These are phyloP conservation scores for Plebejus melissa DNA, from an alignment of 2,888 invertebrate genomes.

Conservation along the genomic window DNA sequence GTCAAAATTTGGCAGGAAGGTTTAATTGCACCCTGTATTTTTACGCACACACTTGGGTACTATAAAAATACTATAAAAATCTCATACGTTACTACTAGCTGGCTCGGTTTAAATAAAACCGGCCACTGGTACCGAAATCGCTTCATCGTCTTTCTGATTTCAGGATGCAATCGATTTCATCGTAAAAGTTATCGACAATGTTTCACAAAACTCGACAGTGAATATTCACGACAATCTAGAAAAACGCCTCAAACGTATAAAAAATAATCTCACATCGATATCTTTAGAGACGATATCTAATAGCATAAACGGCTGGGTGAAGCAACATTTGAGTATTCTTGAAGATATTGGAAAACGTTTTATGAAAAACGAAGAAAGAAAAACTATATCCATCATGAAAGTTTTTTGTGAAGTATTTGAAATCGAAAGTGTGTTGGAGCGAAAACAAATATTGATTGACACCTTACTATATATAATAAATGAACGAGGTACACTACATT, in stretches of 20 bases:
- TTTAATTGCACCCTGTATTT: too few relatives aligned
- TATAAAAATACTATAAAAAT: too few relatives aligned
- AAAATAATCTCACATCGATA: neutral
- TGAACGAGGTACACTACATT: constrained; percentile 29
- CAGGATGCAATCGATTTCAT: constrained; percentile 23
- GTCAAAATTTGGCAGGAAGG: too few relatives aligned
- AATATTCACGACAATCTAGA: constrained; percentile 35
- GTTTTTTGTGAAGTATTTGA: constrained; percentile 26
- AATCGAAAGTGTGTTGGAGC: constrained; percentile 30
- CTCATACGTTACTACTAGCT: too few relatives aligned
- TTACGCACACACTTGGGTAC: too few relatives aligned
- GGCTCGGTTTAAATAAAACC: too few relatives aligned
- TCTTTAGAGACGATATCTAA: neutral
- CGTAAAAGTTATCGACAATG: neutral
- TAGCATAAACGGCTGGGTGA: constrained; percentile 27
- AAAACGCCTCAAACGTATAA: constrained; percentile 36
- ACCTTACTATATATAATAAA: constrained; percentile 22
- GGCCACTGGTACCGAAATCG: too few relatives aligned
- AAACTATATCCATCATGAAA: constrained; percentile 41
- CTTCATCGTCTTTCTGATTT: neutral
- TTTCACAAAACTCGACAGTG: constrained; percentile 24
- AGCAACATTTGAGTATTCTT: constrained; percentile 40
- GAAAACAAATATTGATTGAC: neutral
- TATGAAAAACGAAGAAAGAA: constrained; percentile 36
- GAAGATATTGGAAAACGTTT: constrained; percentile 40